These are phyloP conservation scores for Fissipunctia ypsillon DNA, from an alignment of 2,888 invertebrate genomes.

Conservation along the genomic window DNA sequence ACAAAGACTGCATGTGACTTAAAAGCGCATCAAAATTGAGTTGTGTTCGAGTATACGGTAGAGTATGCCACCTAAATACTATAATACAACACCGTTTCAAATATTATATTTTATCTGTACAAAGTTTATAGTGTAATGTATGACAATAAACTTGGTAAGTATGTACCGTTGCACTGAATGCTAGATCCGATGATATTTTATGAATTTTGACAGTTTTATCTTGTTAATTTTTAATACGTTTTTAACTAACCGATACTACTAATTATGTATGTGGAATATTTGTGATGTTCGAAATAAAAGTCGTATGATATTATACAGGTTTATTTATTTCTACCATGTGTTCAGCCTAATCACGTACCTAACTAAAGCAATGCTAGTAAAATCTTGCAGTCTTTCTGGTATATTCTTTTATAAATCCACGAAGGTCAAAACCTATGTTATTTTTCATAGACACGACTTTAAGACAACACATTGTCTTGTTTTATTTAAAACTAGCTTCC, in stretches of 20 bases:
- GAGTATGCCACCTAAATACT: slow-evolving; percentile 24
- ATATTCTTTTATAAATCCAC: not conserved
- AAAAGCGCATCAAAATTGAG: not conserved
- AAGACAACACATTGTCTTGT: not conserved
- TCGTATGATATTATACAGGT: slow-evolving; percentile 67
- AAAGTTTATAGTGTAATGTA: slow-evolving; percentile 40
- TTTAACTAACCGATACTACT: slow-evolving; percentile 73
- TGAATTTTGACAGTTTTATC: slow-evolving; percentile 68
- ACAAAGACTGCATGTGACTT: not conserved
- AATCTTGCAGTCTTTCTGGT: not conserved
- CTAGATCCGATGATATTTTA: slow-evolving; percentile 61
- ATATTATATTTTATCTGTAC: slow-evolving; percentile 41
- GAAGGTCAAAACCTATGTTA: not conserved
- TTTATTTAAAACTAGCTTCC: no score
- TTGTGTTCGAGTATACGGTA: slow-evolving; percentile 16
- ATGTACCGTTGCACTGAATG: slow-evolving; percentile 33
- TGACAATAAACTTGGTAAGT: slow-evolving; percentile 54
- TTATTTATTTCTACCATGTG: slow-evolving; percentile 24
- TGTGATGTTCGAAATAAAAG: slow-evolving; percentile 85
- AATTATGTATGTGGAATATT: slow-evolving; percentile 81
- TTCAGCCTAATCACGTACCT: not conserved
- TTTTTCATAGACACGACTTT: not conserved
- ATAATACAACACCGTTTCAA: slow-evolving; percentile 50
- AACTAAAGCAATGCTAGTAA: not conserved
- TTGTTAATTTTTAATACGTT: slow-evolving; percentile 65